phyloP scores from a whole-genome alignment of 1,140 invertebrate genomes.

The Papilio dardanus region DNA sequence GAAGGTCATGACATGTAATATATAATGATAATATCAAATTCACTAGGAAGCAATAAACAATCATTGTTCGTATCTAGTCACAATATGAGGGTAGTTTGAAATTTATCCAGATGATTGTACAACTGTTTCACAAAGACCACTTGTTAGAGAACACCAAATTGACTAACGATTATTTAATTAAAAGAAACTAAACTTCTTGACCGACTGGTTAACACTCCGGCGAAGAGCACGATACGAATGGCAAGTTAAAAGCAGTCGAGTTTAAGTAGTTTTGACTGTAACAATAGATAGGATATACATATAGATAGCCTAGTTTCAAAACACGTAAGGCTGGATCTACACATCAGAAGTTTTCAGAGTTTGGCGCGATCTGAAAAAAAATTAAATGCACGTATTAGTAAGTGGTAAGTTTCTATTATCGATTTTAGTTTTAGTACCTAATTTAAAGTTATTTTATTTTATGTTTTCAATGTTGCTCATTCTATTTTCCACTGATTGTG shows the following conservation, averaged over 20 bases:
- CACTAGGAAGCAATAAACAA: slow-evolving; percentile 1
- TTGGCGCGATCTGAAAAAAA: too few relatives aligned
- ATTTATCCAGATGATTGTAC: not conserved
- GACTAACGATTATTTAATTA: too few relatives aligned
- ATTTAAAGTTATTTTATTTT: too few relatives aligned
- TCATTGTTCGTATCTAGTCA: slow-evolving; percentile 30
- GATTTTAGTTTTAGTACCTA: too few relatives aligned
- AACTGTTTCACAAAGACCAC: not conserved
- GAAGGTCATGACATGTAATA: not conserved
- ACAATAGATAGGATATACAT: not conserved
- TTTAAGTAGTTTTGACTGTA: not conserved
- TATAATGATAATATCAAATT: slow-evolving; percentile 29
- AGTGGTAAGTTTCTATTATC: too few relatives aligned
- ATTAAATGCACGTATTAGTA: too few relatives aligned
- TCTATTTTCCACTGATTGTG: too few relatives aligned
- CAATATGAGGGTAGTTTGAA: slow-evolving; percentile 10
- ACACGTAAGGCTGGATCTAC: not conserved
- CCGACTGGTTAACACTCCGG: not conserved
- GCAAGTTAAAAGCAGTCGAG: not conserved
- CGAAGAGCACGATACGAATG: not conserved
- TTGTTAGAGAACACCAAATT: not conserved
- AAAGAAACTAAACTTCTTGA: too few relatives aligned
- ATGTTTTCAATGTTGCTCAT: too few relatives aligned
- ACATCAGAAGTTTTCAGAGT: not conserved
- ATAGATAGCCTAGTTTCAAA: not conserved